Percentiles rank a stretch among this genome's conserved stretches.
Evolutionary conservation across 2,888 invertebrate genomes (phyloP).

Genomic region (Pristionchus maxplancki): DNA sequence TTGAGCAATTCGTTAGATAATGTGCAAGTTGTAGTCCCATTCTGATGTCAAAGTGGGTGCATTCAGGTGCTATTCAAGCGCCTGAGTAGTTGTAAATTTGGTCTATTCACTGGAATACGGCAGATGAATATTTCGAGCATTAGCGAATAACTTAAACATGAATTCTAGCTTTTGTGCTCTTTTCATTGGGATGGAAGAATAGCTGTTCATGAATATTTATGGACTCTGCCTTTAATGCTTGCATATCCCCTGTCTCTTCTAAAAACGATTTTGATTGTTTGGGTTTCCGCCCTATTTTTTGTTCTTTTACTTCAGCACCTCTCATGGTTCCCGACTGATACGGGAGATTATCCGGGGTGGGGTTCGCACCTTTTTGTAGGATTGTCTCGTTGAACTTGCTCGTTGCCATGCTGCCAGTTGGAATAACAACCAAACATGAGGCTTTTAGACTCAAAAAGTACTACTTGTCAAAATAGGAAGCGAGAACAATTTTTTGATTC

Average conservation of each 20-base stretch:
- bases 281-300: background rate
- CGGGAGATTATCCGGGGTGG: background rate
- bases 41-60: too few relatives aligned
- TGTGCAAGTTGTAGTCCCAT: background rate
- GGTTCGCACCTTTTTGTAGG: background rate
- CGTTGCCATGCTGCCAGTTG: background rate
- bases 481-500: background rate
- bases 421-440: background rate
- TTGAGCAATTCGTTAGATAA: too few relatives aligned
- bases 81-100: too few relatives aligned
- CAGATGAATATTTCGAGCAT: too few relatives aligned
- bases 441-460: background rate
- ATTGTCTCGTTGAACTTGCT: background rate
- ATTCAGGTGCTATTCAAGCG: too few relatives aligned
- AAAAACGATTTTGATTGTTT: too few relatives aligned
- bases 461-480: background rate
- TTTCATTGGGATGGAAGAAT: background rate
- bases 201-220: background rate
- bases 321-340: background rate
- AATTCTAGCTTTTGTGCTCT: background rate
- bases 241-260: background rate
- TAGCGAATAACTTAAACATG: too few relatives aligned
- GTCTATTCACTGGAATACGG: too few relatives aligned
- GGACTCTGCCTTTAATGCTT: background rate
- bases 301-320: background rate